Conservation (phyloP, 2,888 invertebrate species). For the Pherbina coryleti region DNA sequence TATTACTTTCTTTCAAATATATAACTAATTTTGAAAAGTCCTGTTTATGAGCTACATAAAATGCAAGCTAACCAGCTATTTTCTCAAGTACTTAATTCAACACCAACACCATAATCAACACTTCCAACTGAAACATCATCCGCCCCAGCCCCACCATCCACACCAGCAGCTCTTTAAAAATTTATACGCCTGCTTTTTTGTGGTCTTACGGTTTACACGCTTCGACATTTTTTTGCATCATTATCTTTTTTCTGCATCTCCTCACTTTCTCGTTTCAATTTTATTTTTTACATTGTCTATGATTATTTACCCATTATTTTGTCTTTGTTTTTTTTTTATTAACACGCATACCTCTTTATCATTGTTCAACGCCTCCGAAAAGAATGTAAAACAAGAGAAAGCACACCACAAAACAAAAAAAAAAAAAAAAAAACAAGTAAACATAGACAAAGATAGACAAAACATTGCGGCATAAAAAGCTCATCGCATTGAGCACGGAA, state of each 20-base stretch:
- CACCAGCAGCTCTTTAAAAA: not conserved
- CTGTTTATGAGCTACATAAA: too few relatives aligned
- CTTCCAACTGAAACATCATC: too few relatives aligned
- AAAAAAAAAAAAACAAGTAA: not conserved
- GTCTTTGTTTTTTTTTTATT: not conserved
- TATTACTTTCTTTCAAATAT: too few relatives aligned
- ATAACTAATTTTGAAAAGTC: too few relatives aligned
- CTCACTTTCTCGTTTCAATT: not conserved
- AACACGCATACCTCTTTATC: constrained; percentile 19
- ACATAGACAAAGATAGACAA: not conserved
- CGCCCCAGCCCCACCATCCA: too few relatives aligned
- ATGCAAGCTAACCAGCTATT: too few relatives aligned
- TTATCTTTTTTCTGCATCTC: constrained; percentile 13
- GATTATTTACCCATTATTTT: not conserved
- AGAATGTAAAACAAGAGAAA: not conserved
- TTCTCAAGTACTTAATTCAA: too few relatives aligned
- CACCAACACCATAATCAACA: too few relatives aligned
- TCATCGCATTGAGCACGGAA: constrained; percentile 50
- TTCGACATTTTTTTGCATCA: not conserved
- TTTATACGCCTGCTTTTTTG: not conserved
- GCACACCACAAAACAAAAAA: not conserved
- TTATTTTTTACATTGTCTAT: constrained; percentile 2
- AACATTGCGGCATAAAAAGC: constrained; percentile 31
- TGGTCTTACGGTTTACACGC: not conserved
- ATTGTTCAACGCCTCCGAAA: constrained; percentile 28